A percentile compares a stretch with the other conserved stretches of the same genome.
These are phyloP conservation scores for Chrysopa pallens DNA, from an alignment of 1,140 invertebrate species.

Conservation along the genomic window DNA sequence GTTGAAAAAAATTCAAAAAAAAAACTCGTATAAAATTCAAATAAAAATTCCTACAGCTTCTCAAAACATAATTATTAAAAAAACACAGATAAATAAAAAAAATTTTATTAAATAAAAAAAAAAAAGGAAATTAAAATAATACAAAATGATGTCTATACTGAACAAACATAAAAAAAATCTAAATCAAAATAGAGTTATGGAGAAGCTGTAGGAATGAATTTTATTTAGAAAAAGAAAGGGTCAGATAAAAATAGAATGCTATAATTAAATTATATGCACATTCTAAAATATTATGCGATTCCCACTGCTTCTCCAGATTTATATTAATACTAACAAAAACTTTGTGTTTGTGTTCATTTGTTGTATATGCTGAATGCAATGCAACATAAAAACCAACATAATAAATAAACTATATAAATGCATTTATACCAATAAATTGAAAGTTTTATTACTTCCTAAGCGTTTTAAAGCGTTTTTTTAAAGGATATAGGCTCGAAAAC, in stretches of 20 bases:
- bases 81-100: constrained; percentile 2
- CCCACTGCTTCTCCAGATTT: constrained; percentile 13
- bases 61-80: constrained; percentile 2
- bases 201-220: constrained; percentile 19
- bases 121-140: constrained; percentile 1
- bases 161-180: constrained; percentile 6
- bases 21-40: neutral
- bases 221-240: neutral
- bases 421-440: too few species aligned
- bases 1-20: constrained; percentile 2
- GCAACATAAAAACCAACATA: too few species aligned
- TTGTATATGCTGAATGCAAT: too few species aligned
- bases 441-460: too few species aligned
- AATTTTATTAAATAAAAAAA: constrained; percentile 1
- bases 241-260: neutral
- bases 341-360: too few species aligned
- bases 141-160: constrained; percentile 9
- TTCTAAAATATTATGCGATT: neutral
- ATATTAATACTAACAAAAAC: neutral
- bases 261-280: neutral
- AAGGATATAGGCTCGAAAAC: too few species aligned
- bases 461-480: too few species aligned
- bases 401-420: too few species aligned
- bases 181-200: constrained; percentile 10
- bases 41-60: constrained; percentile 1